Evolutionary conservation across 2,797 vertebrate species (phyloP), one percentile per base, ranked within the genome.

Genomic region (Neopelma chrysocephalum): DNA sequence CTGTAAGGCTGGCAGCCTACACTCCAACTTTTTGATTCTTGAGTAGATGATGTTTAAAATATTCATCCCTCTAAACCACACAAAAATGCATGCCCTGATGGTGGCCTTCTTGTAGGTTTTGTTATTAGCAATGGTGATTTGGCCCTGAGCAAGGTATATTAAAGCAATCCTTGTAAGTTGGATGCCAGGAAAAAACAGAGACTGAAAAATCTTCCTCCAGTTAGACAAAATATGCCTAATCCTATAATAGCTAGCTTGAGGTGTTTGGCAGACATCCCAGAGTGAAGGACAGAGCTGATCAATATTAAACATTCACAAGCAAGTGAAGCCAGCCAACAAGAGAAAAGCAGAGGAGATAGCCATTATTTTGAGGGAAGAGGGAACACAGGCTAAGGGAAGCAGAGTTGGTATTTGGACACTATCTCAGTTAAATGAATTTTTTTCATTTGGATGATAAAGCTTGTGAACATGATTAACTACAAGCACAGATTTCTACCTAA

Each of bases 221-320:
- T 93, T 81, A 89, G 85, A 97, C 87, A 95, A 91, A 96, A 97
- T 92, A 91, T 66, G 80, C 64, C 88, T 97, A 96, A 94, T 94
- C 86, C 76, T 84, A 9, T 91, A 97, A 96, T 82, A 97, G 90
- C 53, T 82, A 82, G 43, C 81, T 34, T 89, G 78, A 94, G 85
- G 87, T 75, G 70, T 42, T 94, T 97, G 92, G 90, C 93, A 97
- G 89, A 32, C 66, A 11, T 96, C 88, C 96, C 94, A 83, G 86
- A 86, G n/a, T 34, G 89, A 86, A 90, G 80, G 82, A 95, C 92
- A 88, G 96, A 64, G 66, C 29, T 84, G 92, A 91, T 94, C 93
- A 85, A 96, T 92, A 92, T 91, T 96, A 89, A 82, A 90, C 65
- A 92, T 73, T 82, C 60, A 76, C 72, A 88, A 71, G 82, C 8